Evolutionary conservation across 1,140 invertebrate species (phyloP).

Genomic region (Bombus superbus): DNA sequence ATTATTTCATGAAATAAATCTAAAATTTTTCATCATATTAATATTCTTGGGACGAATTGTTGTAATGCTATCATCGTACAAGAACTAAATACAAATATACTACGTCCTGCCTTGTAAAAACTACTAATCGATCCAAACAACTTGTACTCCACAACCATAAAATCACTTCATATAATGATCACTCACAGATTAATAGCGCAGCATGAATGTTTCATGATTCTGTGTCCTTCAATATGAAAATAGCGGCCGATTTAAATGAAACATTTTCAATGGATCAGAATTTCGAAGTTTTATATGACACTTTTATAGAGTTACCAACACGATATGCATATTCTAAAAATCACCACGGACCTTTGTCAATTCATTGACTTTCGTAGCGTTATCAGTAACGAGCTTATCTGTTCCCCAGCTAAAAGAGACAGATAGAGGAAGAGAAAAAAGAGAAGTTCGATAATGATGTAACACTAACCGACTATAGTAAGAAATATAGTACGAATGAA

Average conservation of each 20-base stretch:
- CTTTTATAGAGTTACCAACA: not conserved
- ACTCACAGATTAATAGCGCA: not conserved
- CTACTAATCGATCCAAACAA: not conserved
- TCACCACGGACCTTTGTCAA: slow-evolving; percentile 13
- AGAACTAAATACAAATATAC: too few relatives aligned
- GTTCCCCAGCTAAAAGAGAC: not conserved
- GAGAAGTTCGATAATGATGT: slow-evolving; percentile 10
- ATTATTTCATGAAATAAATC: not conserved
- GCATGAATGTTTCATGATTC: not conserved
- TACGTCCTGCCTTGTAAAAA: too few relatives aligned
- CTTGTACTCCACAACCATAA: not conserved
- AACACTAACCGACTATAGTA: not conserved
- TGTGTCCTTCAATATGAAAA: not conserved
- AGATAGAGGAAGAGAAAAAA: not conserved
- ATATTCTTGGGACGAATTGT: too few relatives aligned
- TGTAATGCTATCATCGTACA: too few relatives aligned
- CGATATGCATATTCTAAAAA: slow-evolving; percentile 27
- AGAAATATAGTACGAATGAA: not conserved
- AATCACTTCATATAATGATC: not conserved
- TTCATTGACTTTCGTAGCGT: slow-evolving; percentile 31
- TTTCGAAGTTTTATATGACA: slow-evolving; percentile 10
- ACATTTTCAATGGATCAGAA: not conserved
- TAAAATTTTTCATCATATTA: not conserved
- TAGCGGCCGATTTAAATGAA: not conserved
- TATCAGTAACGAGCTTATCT: slow-evolving; percentile 30